Conservation (phyloP, 2,797 vertebrate genomes). For the Brachyrhaphis roseni region DNA sequence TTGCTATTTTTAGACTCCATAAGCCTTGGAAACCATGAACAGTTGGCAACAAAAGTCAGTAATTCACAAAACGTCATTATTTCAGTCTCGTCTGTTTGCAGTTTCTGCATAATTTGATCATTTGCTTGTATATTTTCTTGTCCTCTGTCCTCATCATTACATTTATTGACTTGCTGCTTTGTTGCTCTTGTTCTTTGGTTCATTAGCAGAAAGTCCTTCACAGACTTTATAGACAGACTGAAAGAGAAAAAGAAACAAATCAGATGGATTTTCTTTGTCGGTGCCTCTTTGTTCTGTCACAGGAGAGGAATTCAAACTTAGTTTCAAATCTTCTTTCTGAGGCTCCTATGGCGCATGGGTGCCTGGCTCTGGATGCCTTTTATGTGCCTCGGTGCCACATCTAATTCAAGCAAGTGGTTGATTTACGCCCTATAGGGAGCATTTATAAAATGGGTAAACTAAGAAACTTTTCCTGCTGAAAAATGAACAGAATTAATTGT, state of each 20-base stretch:
- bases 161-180: constrained; percentile 15
- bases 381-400: constrained; percentile 42
- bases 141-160: constrained; percentile 28
- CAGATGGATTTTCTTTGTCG: constrained; percentile 40
- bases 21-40: constrained; percentile 43
- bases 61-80: constrained; percentile 25
- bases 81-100: constrained; percentile 30
- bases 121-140: constrained; percentile 30
- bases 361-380: constrained; percentile 53
- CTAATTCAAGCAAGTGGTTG: constrained; percentile 25
- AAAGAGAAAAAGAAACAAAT: background rate
- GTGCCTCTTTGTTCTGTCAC: constrained; percentile 40
- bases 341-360: constrained; percentile 49
- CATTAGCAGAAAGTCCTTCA: constrained; percentile 10
- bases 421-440: constrained; percentile 32
- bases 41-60: constrained; percentile 37
- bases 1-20: constrained; percentile 48
- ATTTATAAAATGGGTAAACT: constrained; percentile 29
- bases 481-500: constrained; percentile 11
- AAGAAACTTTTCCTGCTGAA: constrained; percentile 24
- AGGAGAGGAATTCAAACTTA: constrained; percentile 38
- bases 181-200: constrained; percentile 19
- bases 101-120: constrained; percentile 21
- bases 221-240: constrained; percentile 17
- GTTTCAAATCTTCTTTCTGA: constrained; percentile 41